A percentile compares a stretch with the other conserved stretches of the same genome.
These are phyloP conservation scores for Peromyscus maniculatus DNA, from an alignment of 2,113 vertebrate genomes.

Conservation along the genomic window DNA sequence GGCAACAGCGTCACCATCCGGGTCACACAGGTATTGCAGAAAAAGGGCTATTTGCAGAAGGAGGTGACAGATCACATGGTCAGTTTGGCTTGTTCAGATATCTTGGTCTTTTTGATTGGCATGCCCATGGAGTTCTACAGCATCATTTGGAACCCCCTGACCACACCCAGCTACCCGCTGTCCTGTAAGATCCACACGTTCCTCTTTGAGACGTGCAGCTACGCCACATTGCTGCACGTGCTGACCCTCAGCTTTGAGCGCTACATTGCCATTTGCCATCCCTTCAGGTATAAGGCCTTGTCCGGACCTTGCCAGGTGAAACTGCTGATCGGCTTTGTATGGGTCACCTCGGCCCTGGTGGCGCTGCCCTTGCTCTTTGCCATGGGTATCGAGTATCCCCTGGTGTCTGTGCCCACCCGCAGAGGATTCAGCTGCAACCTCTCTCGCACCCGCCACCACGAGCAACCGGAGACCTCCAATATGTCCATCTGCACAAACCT, in stretches of 20 bases:
- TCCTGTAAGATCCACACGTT: conserved; percentile 96
- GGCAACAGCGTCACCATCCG: conserved; percentile 96
- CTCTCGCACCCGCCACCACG: conserved; percentile 28
- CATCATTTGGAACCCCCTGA: conserved; percentile 94
- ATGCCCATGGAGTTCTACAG: conserved; percentile 96
- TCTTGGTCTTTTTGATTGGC: conserved; percentile 95
- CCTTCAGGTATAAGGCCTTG: conserved; percentile 92
- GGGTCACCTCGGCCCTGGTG: conserved; percentile 92
- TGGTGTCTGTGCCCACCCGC: conserved; percentile 75
- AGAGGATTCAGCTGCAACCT: not conserved
- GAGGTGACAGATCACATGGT: conserved; percentile 96
- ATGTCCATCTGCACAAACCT: conserved; percentile 96
- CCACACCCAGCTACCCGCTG: conserved; percentile 82
- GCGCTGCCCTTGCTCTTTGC: conserved; percentile 93
- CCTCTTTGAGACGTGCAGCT: conserved; percentile 96
- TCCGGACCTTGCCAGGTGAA: conserved; percentile 86
- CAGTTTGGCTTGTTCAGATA: conserved; percentile 96
- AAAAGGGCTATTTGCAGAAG: conserved; percentile 96
- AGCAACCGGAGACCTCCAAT: conserved; percentile 84
- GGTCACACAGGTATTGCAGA: conserved; percentile 90
- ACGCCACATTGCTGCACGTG: conserved; percentile 95
- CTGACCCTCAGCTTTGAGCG: conserved; percentile 97
- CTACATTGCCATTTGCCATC: conserved; percentile 96
- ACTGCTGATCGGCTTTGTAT: conserved; percentile 93
- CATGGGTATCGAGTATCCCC: conserved; percentile 93